Evolutionary conservation across 2,888 invertebrate genomes (phyloP), one percentile per base, ranked within the genome.

Genomic region (Plagodis dolabraria): DNA sequence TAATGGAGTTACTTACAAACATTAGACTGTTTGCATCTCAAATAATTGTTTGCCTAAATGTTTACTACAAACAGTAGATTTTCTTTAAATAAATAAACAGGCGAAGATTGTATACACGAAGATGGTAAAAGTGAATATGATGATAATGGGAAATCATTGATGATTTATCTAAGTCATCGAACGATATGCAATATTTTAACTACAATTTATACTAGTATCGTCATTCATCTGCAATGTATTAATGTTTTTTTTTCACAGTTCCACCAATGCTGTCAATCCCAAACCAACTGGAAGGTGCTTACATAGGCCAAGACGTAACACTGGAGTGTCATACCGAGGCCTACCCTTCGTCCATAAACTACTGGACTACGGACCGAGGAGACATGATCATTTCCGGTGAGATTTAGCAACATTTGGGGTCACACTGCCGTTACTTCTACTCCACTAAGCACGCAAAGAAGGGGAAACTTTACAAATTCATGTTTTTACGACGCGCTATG

Each of bases 351-450:
- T 98, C 98, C 60, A 98, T 98, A 88, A 98, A 98, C 94, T 98
- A 98, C 87, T 98, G 98, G 98, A 97, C 97, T 57, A 97, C 97
- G 42, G 97, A 97, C 78, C 94, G 95, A 61, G 97, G 97, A 64
- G 97, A 97, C 85, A 98, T 98, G 97, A 97, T 98, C 80, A 96
- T 97, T 93, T 97, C 97, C 91, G 97, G 98, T 97, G 94, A 95
- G 93, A 79, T 76, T 76, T 69, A 67, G 60, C 69, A 70, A 63
- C 71, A 66, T 68, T 63, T 67, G 67, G 67, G 69, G 67, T 64
- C 60, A 61, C 67, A 55, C 50, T 56, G 65, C 66, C 69, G 65
- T 69, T 69, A 69, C 67, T 65, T 65, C 61, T 63, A 63, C 69
- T 66, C 64, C 64, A 64, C 59, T 63, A 65, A 63, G 69, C 69